Evolutionary conservation across 2,888 invertebrate genomes (phyloP).

Genomic region (Drosophila yooni): DNA sequence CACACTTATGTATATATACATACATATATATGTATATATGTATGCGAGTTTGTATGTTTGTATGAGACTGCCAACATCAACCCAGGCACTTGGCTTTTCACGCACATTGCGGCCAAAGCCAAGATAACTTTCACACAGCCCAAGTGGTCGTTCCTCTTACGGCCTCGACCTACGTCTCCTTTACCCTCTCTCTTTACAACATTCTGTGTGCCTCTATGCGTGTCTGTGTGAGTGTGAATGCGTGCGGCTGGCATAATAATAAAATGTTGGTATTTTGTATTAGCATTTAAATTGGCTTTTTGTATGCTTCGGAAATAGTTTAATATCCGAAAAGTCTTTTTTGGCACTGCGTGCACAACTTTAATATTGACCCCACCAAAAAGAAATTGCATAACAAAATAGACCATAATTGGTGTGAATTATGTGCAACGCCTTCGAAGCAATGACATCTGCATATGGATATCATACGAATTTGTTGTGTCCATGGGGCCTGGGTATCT

Average conservation of each 20-base stretch:
- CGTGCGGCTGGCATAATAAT: constrained; percentile 80
- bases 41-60: constrained; percentile 5
- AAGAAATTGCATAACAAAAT: constrained; percentile 50
- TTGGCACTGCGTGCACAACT: constrained; percentile 37
- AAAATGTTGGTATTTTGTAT: constrained; percentile 81
- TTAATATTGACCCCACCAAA: constrained; percentile 53
- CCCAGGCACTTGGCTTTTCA: constrained; percentile 74
- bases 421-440: constrained; percentile 32
- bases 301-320: constrained; percentile 82
- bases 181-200: neutral
- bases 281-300: constrained; percentile 82
- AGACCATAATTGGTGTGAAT: constrained; percentile 44
- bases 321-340: constrained; percentile 76
- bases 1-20: constrained; percentile 4
- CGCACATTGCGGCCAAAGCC: constrained; percentile 65
- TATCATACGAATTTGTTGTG: constrained; percentile 23
- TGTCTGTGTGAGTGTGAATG: constrained; percentile 44
- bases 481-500: constrained; percentile 15
- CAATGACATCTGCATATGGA: constrained; percentile 46
- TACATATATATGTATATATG: neutral
- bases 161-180: constrained; percentile 20
- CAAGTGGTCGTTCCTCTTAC: constrained; percentile 49
- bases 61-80: constrained; percentile 56
- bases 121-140: constrained; percentile 61
- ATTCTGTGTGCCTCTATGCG: constrained; percentile 6